Percentiles rank a stretch among this genome's conserved stretches.
phyloP scores from a whole-genome alignment of 2,888 invertebrate genomes.

The Cataglyphis altisquamis region DNA sequence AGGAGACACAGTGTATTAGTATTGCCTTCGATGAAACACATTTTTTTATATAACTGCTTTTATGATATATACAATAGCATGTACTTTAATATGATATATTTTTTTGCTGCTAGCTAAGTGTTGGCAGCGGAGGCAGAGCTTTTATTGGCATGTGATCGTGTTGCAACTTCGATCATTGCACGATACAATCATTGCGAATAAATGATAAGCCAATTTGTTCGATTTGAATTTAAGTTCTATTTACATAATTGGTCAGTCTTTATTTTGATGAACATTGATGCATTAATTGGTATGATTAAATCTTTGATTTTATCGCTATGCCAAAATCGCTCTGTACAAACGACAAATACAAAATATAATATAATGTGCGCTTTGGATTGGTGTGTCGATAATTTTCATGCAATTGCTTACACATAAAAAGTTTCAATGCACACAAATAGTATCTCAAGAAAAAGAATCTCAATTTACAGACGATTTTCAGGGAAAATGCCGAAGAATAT shows the following conservation, averaged over 20 bases:
- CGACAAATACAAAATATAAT: conserved; percentile 45
- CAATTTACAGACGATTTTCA: background rate
- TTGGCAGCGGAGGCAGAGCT: conserved; percentile 17
- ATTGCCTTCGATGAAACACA: conserved; percentile 22
- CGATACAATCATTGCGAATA: conserved; percentile 32
- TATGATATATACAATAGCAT: background rate
- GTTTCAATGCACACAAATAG: background rate
- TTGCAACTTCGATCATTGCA: conserved; percentile 31
- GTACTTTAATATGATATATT: conserved; percentile 14
- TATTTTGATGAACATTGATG: conserved; percentile 51
- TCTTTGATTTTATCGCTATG: conserved; percentile 43
- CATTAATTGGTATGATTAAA: background rate
- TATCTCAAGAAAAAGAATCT: conserved; percentile 15
- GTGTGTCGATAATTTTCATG: background rate
- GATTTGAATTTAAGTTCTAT: conserved; percentile 53
- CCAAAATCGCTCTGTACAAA: conserved; percentile 24
- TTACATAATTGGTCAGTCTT: conserved; percentile 61
- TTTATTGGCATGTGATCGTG: conserved; percentile 41
- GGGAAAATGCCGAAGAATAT: background rate
- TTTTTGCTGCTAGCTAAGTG: conserved; percentile 27
- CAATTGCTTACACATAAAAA: background rate
- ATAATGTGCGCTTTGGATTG: conserved; percentile 57
- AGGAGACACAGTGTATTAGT: conserved; percentile 47
- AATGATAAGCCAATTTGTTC: conserved; percentile 31
- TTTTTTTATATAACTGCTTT: conserved; percentile 35